phyloP scores from a whole-genome alignment of 2,113 vertebrate genomes.

The Plotosus lineatus region DNA sequence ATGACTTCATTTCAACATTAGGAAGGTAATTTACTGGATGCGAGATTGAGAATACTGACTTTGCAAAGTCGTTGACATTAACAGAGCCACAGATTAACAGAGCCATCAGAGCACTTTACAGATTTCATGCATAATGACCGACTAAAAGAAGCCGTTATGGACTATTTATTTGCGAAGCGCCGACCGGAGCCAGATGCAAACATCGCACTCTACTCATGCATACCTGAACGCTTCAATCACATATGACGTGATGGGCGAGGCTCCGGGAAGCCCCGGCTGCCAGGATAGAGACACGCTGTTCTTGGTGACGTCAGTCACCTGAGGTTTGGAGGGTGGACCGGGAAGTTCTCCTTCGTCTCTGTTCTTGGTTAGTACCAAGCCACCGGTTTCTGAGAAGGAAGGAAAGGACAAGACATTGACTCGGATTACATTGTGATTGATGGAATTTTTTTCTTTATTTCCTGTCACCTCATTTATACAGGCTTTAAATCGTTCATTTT shows the following conservation, averaged over 20 bases:
- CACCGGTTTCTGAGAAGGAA: slow-evolving; percentile 78
- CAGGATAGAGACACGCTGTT: slow-evolving; percentile 96
- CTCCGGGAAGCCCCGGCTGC: slow-evolving; percentile 84
- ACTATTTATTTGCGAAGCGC: neutral
- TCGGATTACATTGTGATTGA: neutral
- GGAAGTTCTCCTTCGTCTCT: slow-evolving; percentile 89
- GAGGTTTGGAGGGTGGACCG: slow-evolving; percentile 93
- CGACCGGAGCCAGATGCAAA: neutral
- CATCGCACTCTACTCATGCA: slow-evolving; percentile 4
- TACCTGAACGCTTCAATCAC: slow-evolving; percentile 99
- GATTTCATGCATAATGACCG: neutral
- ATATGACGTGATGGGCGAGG: slow-evolving; percentile 83
- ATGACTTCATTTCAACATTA: slow-evolving; percentile 27
- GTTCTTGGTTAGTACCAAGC: slow-evolving; percentile 79
- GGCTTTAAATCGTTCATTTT: neutral
- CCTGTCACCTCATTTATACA: neutral
- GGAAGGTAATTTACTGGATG: slow-evolving; percentile 9
- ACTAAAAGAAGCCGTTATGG: neutral
- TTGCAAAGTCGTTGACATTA: slow-evolving; percentile 11
- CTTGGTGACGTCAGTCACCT: slow-evolving; percentile 96
- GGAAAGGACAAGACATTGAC: neutral
- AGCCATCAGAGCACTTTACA: slow-evolving; percentile 11
- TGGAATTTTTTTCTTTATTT: neutral
- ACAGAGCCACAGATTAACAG: slow-evolving; percentile 4
- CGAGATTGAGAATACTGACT: neutral